Base-by-base conservation (phyloP, 2,888 invertebrate species). In the Gandaritis pyraliata region DNA sequence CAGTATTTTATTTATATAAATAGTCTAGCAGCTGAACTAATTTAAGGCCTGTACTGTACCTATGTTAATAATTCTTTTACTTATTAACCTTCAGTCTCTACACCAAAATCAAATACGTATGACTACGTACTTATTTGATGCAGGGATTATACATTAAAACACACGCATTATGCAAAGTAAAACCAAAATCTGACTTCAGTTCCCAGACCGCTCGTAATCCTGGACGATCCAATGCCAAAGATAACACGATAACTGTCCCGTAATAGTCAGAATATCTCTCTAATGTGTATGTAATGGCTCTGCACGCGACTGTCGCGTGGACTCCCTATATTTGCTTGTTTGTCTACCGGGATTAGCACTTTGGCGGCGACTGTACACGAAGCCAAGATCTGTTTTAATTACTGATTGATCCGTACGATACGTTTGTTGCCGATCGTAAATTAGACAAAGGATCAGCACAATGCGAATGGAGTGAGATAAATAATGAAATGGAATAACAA, bases 321-420 rank as follows among this genome's bases (percentile, higher is more conserved):
- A 56, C 58, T 33, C 70, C 67, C 73, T 75, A 73, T 75, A 71
- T 74, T 66, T 68, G 62, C 73, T 69, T 86, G 85, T 87, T 86
- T 87, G 85, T 78, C 83, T 78, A 87, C 83, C 81, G 77, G 87
- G 88, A 88, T 90, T 89, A 90, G 85, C 90, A 90, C 90, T 90
- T 86, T 85, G 80, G 77, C 68, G 71, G 71, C 80, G 82, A 74
- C 78, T 77, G 82, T 79, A 80, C 80, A 33, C 53, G 23, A 23
- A 23, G 58, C 61, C 49, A 61, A 58, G 50, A 52, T 62, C 54
- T 56, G 58, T 82, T 88, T 88, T 89, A 87, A 88, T 89, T 88
- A 85, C 88, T 80, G 89, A 89, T 90, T 82, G 87, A 87, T 87
- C 83, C 83, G 50, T 45, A 38, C 71, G 85, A 85, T 86, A 84